Evolutionary conservation across 2,113 vertebrate genomes (phyloP).

Genomic region (Stegostoma tigrinum): DNA sequence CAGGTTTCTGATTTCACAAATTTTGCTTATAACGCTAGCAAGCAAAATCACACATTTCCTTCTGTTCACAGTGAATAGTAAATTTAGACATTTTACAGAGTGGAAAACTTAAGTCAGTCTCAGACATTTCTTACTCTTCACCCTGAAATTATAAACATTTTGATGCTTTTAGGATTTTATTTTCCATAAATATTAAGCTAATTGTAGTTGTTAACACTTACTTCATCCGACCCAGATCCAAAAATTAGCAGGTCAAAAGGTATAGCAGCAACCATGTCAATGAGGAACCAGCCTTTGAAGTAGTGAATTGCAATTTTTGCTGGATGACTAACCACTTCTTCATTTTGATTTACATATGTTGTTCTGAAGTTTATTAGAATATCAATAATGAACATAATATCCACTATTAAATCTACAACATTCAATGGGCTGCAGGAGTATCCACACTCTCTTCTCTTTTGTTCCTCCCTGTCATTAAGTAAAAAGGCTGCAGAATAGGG

Average conservation of each 20-base stretch:
- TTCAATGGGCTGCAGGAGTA: constrained; percentile 96
- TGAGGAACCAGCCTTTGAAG: constrained; percentile 99
- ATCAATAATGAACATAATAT: constrained; percentile 99
- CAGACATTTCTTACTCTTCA: neutral
- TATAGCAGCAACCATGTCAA: constrained; percentile 99
- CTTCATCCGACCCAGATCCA: constrained; percentile 97
- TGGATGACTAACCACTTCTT: constrained; percentile 97
- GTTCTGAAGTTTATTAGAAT: constrained; percentile 99
- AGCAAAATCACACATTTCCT: neutral
- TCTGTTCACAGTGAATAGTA: neutral
- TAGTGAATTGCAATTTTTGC: constrained; percentile 97
- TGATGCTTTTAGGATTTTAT: neutral
- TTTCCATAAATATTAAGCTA: neutral
- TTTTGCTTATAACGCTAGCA: neutral
- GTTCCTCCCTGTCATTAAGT: constrained; percentile 88
- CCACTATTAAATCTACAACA: constrained; percentile 95
- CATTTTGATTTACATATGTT: constrained; percentile 92
- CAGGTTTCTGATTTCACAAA: neutral
- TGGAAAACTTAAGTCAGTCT: neutral
- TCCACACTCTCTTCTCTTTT: constrained; percentile 84
- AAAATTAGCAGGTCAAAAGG: constrained; percentile 98
- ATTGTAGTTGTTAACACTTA: constrained; percentile 55
- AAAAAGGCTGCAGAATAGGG: constrained; percentile 97
- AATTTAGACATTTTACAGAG: neutral
- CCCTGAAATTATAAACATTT: neutral